Percentiles rank a stretch among this genome's conserved stretches.
Conservation (phyloP, 2,888 invertebrate genomes). For the Amiota minor region DNA sequence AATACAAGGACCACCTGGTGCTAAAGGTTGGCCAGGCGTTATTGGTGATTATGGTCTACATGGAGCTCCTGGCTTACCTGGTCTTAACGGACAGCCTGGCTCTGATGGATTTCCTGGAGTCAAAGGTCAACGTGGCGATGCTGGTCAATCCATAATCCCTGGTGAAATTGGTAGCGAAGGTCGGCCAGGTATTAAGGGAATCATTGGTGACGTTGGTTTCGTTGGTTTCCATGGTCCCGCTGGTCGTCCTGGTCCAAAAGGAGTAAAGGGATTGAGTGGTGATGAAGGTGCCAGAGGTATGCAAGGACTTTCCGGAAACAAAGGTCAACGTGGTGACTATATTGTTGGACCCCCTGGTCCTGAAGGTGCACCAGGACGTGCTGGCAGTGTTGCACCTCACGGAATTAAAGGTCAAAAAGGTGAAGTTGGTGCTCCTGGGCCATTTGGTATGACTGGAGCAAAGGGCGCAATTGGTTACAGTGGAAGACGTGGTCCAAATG, state of each 20-base stretch:
- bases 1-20: slow-evolving; percentile 76
- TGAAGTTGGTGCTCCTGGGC: slow-evolving; percentile 70
- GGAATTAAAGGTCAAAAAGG: slow-evolving; percentile 74
- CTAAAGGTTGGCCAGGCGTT: slow-evolving; percentile 80
- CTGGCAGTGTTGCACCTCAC: slow-evolving; percentile 71
- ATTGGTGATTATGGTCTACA: slow-evolving; percentile 79
- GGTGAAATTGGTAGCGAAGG: slow-evolving; percentile 74
- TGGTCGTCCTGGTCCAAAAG: slow-evolving; percentile 75
- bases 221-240: slow-evolving; percentile 74
- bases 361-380: slow-evolving; percentile 69
- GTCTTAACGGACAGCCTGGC: slow-evolving; percentile 74
- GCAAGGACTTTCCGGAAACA: slow-evolving; percentile 77
- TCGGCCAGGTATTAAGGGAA: slow-evolving; percentile 72
- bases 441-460: slow-evolving; percentile 68
- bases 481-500: slow-evolving; percentile 74
- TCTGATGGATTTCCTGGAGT: slow-evolving; percentile 66
- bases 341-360: slow-evolving; percentile 69
- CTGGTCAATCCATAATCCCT: slow-evolving; percentile 67
- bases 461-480: slow-evolving; percentile 74
- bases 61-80: slow-evolving; percentile 78
- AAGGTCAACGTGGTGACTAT: slow-evolving; percentile 72
- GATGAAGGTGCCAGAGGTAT: slow-evolving; percentile 76
- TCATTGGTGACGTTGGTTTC: slow-evolving; percentile 74
- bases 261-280: slow-evolving; percentile 77
- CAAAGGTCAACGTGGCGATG: slow-evolving; percentile 74